Percentiles rank a stretch among this genome's conserved stretches.
These are phyloP conservation scores for Philereme transversata DNA, from an alignment of 2,888 invertebrate genomes.

Conservation along the genomic window DNA sequence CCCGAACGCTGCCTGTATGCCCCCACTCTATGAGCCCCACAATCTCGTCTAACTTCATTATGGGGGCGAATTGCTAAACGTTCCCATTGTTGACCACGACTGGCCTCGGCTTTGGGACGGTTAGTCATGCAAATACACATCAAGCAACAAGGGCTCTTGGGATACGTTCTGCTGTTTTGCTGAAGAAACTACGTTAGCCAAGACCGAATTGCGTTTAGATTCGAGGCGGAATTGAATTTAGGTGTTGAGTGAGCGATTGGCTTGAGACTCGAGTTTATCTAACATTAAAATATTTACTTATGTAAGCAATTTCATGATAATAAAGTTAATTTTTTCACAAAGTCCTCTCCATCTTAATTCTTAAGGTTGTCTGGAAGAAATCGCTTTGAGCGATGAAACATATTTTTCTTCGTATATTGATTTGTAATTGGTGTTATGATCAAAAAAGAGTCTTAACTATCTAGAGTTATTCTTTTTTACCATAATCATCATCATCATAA, in stretches of 20 bases:
- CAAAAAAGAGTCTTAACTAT: too few species aligned
- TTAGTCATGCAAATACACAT: constrained; percentile 77
- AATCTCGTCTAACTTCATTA: constrained; percentile 82
- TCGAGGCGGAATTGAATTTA: constrained; percentile 34
- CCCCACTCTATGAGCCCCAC: constrained; percentile 43
- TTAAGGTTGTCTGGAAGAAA: too few species aligned
- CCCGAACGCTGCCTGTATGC: constrained; percentile 18
- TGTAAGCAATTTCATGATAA: too few species aligned
- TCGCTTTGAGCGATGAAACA: too few species aligned
- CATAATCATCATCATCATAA: too few species aligned
- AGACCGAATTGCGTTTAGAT: constrained; percentile 34
- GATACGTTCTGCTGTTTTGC: constrained; percentile 49
- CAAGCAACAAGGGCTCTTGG: constrained; percentile 58
- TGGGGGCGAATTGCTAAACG: constrained; percentile 78
- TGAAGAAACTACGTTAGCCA: constrained; percentile 42
- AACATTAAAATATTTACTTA: too few species aligned
- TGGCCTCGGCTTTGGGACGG: constrained; percentile 57
- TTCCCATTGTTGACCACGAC: constrained; percentile 73
- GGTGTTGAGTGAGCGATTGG: constrained; percentile 6
- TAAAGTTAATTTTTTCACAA: too few species aligned
- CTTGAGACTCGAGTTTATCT: too few species aligned
- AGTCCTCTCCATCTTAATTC: too few species aligned
- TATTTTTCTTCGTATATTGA: too few species aligned
- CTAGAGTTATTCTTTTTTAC: too few species aligned
- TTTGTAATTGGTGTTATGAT: too few species aligned